These are phyloP conservation scores for Leptinotarsa tumamoca DNA, from an alignment of 2,888 invertebrate genomes.

Conservation along the genomic window DNA sequence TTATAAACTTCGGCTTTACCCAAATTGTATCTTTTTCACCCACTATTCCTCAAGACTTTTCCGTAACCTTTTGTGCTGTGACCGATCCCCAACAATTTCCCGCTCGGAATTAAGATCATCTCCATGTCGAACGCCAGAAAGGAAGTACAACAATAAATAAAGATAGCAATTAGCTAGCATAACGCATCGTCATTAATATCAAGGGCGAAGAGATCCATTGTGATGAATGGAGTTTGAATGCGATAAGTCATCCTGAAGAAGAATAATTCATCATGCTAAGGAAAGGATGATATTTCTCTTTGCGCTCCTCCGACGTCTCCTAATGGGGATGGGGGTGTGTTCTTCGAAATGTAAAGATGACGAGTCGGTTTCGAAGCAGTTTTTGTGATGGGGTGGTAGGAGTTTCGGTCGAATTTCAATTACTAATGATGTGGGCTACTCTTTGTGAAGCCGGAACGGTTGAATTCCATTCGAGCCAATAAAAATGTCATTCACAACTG, in stretches of 20 bases:
- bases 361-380: conserved; percentile 13
- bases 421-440: conserved; percentile 4
- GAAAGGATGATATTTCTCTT: conserved; percentile 27
- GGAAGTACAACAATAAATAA: conserved; percentile 50
- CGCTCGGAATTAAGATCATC: not conserved
- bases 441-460: not conserved
- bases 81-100: not conserved
- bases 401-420: conserved; percentile 7
- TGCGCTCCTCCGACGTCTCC: conserved; percentile 15
- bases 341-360: conserved; percentile 19
- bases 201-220: conserved; percentile 40
- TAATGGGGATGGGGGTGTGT: conserved; percentile 20
- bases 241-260: conserved; percentile 52
- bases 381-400: not conserved
- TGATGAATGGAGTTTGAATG: conserved; percentile 55
- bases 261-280: conserved; percentile 53
- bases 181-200: conserved; percentile 55
- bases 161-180: conserved; percentile 54
- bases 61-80: not conserved
- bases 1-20: no score
- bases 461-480: not conserved
- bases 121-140: conserved; percentile 19
- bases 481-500: not conserved
- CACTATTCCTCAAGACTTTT: not conserved
- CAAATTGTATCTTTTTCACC: no score